phyloP scores from a whole-genome alignment of 2,888 invertebrate genomes.

The Plebejus anna region DNA sequence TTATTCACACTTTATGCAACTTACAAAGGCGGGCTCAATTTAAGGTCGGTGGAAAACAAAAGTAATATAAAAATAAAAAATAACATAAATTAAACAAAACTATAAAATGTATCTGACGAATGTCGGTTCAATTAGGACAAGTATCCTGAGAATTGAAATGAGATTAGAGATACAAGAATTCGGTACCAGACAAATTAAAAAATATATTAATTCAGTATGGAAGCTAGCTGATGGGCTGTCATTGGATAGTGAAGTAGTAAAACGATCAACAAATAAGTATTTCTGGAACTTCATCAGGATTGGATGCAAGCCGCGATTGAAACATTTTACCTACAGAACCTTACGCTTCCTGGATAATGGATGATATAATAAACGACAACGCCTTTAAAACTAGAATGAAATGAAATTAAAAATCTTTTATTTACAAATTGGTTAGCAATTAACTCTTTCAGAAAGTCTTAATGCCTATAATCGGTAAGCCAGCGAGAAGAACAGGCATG shows the following conservation, averaged over 20 bases:
- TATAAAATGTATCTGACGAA: no score
- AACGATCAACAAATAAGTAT: not conserved
- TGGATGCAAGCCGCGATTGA: not conserved
- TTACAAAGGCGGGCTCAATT: no score
- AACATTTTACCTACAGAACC: not conserved
- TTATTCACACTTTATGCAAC: no score
- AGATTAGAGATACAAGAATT: not conserved
- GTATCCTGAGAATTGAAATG: not conserved
- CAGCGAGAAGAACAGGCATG: not conserved
- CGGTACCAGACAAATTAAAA: not conserved
- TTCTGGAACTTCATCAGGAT: not conserved
- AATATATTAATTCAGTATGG: no score
- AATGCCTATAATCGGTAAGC: not conserved
- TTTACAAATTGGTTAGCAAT: no score
- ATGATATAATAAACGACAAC: not conserved
- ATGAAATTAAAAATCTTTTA: no score
- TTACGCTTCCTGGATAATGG: not conserved
- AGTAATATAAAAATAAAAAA: no score
- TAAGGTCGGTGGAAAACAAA: no score
- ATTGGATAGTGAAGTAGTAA: not conserved
- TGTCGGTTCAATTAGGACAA: not conserved
- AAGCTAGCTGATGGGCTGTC: no score
- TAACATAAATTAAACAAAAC: no score
- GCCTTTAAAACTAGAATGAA: no score
- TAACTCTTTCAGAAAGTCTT: no score